Conservation (phyloP, 2,888 invertebrate species). For the Mactromeris polynyma region DNA sequence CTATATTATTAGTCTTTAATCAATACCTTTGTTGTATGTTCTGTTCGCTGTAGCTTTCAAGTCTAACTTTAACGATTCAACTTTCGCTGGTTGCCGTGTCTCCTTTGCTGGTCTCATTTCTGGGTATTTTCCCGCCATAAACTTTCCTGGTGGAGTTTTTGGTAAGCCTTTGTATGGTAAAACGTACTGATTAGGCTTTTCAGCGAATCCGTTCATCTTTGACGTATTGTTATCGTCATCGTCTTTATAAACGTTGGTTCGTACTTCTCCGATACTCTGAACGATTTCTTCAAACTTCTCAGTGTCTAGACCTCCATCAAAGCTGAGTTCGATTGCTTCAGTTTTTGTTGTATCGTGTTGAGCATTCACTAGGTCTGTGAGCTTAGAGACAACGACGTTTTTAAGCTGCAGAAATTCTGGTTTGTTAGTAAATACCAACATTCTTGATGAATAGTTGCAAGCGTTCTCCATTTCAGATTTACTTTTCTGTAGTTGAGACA, state of each 20-base stretch:
- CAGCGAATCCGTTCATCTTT: slow-evolving; percentile 11
- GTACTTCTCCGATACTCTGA: slow-evolving; percentile 58
- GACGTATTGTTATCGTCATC: not conserved
- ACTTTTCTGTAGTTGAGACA: slow-evolving; percentile 54
- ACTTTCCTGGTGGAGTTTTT: slow-evolving; percentile 58
- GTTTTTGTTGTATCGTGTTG: slow-evolving; percentile 46
- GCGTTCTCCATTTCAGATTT: slow-evolving; percentile 71
- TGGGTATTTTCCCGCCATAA: slow-evolving; percentile 35
- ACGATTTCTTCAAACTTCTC: slow-evolving; percentile 65
- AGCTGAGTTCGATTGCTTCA: slow-evolving; percentile 62
- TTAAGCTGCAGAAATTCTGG: slow-evolving; percentile 73
- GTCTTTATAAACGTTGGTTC: slow-evolving; percentile 52
- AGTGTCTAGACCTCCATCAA: slow-evolving; percentile 61
- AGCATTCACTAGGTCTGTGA: slow-evolving; percentile 59
- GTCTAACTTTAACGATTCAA: slow-evolving; percentile 55
- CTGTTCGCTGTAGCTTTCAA: slow-evolving; percentile 8
- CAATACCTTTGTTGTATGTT: slow-evolving; percentile 32
- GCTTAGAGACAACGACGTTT: slow-evolving; percentile 60
- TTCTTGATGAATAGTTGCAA: slow-evolving; percentile 72
- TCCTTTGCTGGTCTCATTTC: slow-evolving; percentile 6
- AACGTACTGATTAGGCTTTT: not conserved
- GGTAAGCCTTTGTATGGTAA: slow-evolving; percentile 63
- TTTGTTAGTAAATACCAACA: slow-evolving; percentile 73
- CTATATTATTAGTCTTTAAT: no score
- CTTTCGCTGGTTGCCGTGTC: slow-evolving; percentile 35